Conservation (phyloP, 2,797 vertebrate species). For the Trematomus bernacchii region DNA sequence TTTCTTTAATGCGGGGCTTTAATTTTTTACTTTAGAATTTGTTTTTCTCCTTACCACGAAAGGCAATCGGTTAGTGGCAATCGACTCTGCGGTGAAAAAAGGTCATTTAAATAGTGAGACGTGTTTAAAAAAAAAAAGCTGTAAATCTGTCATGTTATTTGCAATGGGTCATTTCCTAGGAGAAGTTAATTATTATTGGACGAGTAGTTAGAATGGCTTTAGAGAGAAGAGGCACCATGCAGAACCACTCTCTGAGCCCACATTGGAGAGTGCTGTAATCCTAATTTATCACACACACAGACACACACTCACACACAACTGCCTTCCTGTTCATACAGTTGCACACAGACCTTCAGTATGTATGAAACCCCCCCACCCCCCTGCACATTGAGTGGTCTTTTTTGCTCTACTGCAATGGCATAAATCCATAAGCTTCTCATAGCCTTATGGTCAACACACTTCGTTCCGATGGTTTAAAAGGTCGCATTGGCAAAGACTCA, state of each 20-base stretch:
- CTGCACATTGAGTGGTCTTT: conserved; percentile 74
- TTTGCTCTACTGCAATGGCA: conserved; percentile 53
- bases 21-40: conserved; percentile 74
- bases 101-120: conserved; percentile 30
- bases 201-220: conserved; percentile 42
- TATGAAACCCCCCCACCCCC: conserved; percentile 28
- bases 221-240: conserved; percentile 56
- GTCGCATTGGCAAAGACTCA: conserved; percentile 56
- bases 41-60: conserved; percentile 54
- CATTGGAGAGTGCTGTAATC: conserved; percentile 55
- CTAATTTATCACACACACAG: conserved; percentile 31
- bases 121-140: conserved; percentile 48
- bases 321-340: conserved; percentile 75
- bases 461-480: conserved; percentile 39
- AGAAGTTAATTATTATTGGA: conserved; percentile 50
- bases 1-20: conserved; percentile 78
- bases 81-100: conserved; percentile 41
- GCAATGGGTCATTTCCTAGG: conserved; percentile 63
- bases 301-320: conserved; percentile 40
- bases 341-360: conserved; percentile 70
- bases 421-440: conserved; percentile 40
- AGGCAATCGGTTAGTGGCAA: conserved; percentile 65
- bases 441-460: conserved; percentile 37
- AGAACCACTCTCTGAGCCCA: conserved; percentile 49
- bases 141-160: conserved; percentile 58